phyloP scores from a whole-genome alignment of 1,140 invertebrate species.

The Galleria mellonella region DNA sequence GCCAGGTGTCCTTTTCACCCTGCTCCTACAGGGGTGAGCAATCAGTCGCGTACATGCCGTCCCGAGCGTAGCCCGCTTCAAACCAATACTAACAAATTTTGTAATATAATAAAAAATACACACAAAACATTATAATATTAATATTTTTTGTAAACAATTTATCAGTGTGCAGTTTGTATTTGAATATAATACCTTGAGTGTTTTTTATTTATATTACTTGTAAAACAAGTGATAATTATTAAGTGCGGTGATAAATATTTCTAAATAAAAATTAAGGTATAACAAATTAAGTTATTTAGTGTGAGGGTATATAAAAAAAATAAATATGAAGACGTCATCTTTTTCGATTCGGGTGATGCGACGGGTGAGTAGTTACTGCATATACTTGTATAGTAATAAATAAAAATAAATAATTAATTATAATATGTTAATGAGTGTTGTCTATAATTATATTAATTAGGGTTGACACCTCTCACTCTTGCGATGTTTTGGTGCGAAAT shows the following conservation, averaged over 20 bases:
- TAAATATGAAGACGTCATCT: slow-evolving; percentile 84
- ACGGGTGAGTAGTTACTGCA: slow-evolving; percentile 76
- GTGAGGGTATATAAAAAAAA: slow-evolving; percentile 36
- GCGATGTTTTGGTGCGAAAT: background rate
- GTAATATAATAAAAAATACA: slow-evolving; percentile 13
- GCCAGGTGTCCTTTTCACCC: slow-evolving; percentile 62
- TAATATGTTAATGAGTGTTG: too few species aligned
- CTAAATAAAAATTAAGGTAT: slow-evolving; percentile 13
- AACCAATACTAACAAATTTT: slow-evolving; percentile 19
- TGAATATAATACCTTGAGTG: background rate
- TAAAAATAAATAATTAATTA: too few species aligned
- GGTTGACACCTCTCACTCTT: too few species aligned
- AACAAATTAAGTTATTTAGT: slow-evolving; percentile 11
- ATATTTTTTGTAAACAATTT: slow-evolving; percentile 20
- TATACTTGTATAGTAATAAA: too few species aligned
- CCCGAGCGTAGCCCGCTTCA: slow-evolving; percentile 47
- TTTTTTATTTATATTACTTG: background rate
- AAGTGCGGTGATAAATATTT: slow-evolving; percentile 15
- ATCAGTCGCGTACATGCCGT: slow-evolving; percentile 65
- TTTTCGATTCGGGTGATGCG: slow-evolving; percentile 85
- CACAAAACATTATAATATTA: slow-evolving; percentile 14
- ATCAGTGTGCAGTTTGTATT: background rate
- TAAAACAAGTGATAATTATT: background rate
- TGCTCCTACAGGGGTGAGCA: slow-evolving; percentile 44
- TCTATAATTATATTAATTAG: too few species aligned